Evolutionary conservation across 2,888 invertebrate species (phyloP).

Genomic region (Cryptocephalus primarius): DNA sequence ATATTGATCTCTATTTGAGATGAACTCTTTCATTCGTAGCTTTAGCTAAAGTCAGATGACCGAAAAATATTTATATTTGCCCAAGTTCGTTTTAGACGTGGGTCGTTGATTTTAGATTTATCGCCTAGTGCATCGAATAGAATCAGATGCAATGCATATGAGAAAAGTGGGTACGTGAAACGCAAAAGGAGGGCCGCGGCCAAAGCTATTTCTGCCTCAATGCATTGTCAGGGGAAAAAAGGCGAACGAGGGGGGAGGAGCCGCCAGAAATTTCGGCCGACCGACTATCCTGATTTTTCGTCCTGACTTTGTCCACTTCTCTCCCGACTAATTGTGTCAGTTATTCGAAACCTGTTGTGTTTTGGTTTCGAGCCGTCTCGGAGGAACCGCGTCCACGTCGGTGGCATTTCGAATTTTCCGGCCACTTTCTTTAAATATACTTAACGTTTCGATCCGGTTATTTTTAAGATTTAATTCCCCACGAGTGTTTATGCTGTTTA

Average conservation of each 20-base stretch:
- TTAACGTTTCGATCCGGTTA: conserved; percentile 12
- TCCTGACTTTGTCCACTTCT: conserved; percentile 8
- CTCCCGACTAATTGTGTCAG: conserved; percentile 14
- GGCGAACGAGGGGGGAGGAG: conserved; percentile 8
- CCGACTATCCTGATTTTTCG: conserved; percentile 16
- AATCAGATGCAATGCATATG: too few species aligned
- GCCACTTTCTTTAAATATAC: conserved; percentile 11
- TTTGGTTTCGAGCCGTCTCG: conserved; percentile 1
- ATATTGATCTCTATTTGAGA: too few species aligned
- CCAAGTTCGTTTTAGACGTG: too few species aligned
- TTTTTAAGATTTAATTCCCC: conserved; percentile 17
- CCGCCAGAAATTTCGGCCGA: conserved; percentile 11
- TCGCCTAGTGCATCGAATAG: too few species aligned
- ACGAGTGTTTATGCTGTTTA: conserved; percentile 12
- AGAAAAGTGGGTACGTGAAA: conserved; percentile 3
- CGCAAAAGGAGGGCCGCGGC: conserved; percentile 13
- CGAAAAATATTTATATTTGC: too few species aligned
- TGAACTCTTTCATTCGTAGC: too few species aligned
- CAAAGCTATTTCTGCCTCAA: conserved; percentile 20
- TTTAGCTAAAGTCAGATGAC: too few species aligned
- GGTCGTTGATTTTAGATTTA: too few species aligned
- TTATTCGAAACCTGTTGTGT: conserved; percentile 27
- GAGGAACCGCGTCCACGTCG: conserved; percentile 1
- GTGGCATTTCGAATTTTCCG: conserved; percentile 5
- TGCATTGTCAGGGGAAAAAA: conserved; percentile 12